Evolutionary conservation across 2,888 invertebrate genomes (phyloP).

Genomic region (Drosophila neonasuta): DNA sequence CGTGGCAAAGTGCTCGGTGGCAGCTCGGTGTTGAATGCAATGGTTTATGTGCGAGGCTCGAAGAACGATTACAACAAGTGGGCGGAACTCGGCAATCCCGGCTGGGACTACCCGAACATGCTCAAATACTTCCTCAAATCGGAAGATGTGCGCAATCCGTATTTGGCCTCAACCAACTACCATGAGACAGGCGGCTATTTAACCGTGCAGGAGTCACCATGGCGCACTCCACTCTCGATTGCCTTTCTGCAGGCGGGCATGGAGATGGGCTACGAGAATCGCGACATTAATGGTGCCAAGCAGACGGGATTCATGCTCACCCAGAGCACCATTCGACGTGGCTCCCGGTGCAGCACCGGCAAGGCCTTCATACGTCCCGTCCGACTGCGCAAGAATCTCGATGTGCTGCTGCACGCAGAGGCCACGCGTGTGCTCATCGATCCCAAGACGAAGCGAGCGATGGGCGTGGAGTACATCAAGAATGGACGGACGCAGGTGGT

Average conservation of each 20-base stretch:
- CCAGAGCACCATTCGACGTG: conserved; percentile 92
- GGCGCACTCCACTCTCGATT: conserved; percentile 91
- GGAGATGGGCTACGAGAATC: conserved; percentile 91
- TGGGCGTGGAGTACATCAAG: conserved; percentile 89
- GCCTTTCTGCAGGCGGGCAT: conserved; percentile 91
- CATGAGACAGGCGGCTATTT: conserved; percentile 91
- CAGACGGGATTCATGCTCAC: conserved; percentile 94
- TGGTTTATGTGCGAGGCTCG: conserved; percentile 96
- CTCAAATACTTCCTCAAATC: conserved; percentile 93
- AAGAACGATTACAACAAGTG: conserved; percentile 93
- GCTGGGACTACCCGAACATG: conserved; percentile 93
- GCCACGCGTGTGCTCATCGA: conserved; percentile 89
- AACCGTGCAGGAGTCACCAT: conserved; percentile 92
- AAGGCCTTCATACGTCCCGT: conserved; percentile 94
- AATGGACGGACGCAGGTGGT: conserved; percentile 86
- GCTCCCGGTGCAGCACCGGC: conserved; percentile 92
- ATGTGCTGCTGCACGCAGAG: conserved; percentile 90
- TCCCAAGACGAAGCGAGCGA: conserved; percentile 86
- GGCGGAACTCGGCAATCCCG: conserved; percentile 91
- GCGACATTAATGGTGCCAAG: conserved; percentile 91
- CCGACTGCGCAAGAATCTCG: conserved; percentile 89
- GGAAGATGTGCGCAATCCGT: conserved; percentile 93
- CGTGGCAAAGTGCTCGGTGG: conserved; percentile 96
- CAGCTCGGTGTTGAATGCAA: conserved; percentile 93
- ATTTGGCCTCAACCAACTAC: conserved; percentile 88